phyloP scores from a whole-genome alignment of 2,113 vertebrate species.

The Oreotragus oreotragus region DNA sequence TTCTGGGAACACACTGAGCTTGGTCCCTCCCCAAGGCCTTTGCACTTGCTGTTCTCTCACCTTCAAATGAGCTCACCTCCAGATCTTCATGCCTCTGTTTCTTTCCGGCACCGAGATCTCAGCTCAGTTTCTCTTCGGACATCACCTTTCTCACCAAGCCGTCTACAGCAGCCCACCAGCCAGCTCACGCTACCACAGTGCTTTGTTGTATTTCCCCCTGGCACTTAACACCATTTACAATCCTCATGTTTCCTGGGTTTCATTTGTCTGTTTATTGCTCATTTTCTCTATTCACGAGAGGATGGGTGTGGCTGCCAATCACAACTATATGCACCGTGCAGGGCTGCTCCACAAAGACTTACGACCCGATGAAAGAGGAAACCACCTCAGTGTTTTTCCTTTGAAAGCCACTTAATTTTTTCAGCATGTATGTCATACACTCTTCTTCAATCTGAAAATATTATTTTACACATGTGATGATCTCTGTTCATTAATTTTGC shows the following conservation, averaged over 20 bases:
- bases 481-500: neutral
- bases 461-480: neutral
- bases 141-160: neutral
- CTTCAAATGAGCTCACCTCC: neutral
- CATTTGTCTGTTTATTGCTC: neutral
- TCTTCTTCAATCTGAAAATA: neutral
- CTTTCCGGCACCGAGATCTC: neutral
- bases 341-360: neutral
- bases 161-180: neutral
- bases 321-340: neutral
- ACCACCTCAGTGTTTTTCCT: neutral
- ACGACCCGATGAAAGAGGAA: neutral
- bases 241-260: neutral
- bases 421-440: neutral
- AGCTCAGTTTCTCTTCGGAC: neutral
- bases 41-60: neutral
- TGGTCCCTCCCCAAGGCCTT: neutral
- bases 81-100: neutral
- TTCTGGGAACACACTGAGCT: neutral
- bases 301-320: neutral
- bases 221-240: neutral
- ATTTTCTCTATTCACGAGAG: neutral
- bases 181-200: neutral
- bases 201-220: neutral
- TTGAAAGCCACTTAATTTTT: neutral